Evolutionary conservation across 1,140 invertebrate species (phyloP).

Genomic region (Brachystomella parvula): DNA sequence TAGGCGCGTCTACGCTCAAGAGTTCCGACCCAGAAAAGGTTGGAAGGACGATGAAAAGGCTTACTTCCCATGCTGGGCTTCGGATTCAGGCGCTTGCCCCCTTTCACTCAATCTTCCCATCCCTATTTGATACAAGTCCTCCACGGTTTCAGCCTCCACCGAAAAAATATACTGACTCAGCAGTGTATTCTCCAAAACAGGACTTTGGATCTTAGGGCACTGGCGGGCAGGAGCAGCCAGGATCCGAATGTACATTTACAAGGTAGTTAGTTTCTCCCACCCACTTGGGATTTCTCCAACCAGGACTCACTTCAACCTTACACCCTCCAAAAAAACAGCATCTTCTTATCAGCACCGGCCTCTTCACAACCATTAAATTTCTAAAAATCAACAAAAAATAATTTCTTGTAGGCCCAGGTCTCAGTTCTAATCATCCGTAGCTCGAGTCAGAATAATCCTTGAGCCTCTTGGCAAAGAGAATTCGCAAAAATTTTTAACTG

Average conservation of each 20-base stretch:
- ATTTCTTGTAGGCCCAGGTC: too few relatives aligned
- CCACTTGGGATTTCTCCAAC: neutral
- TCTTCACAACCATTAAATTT: neutral
- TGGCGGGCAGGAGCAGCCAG: too few relatives aligned
- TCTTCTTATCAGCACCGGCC: neutral
- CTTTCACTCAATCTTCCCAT: neutral
- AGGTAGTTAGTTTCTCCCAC: neutral
- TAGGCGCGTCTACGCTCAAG: conserved; percentile 6
- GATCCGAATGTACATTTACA: too few relatives aligned
- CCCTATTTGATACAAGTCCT: neutral
- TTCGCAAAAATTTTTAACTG: too few relatives aligned
- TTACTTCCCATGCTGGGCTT: neutral
- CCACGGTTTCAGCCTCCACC: neutral
- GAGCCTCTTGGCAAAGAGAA: too few relatives aligned
- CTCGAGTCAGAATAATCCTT: too few relatives aligned
- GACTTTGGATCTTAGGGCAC: too few relatives aligned
- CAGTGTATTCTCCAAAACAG: too few relatives aligned
- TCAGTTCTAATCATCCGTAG: too few relatives aligned
- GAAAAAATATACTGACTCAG: conserved; percentile 1
- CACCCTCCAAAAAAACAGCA: neutral
- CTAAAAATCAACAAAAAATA: too few relatives aligned
- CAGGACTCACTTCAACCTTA: neutral
- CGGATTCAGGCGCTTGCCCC: conserved; percentile 1
- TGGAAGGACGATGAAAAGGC: neutral
- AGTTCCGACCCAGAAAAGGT: conserved; percentile 6